Evolutionary conservation across 2,888 invertebrate species (phyloP), one percentile per base, ranked within the genome.

Genomic region (Pediacus dermestoides): DNA sequence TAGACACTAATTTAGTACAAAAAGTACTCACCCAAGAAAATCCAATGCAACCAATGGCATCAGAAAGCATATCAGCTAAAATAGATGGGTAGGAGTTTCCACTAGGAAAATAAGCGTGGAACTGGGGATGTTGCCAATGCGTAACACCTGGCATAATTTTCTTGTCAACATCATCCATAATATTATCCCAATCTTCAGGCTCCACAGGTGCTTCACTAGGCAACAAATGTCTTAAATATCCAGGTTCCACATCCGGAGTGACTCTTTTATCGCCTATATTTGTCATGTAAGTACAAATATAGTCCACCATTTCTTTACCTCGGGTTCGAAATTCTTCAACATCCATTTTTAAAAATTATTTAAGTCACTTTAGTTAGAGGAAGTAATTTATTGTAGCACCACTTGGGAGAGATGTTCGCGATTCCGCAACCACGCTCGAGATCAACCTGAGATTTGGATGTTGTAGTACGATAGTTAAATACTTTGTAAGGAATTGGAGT

Each of bases 61-160:
- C 91, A 2, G 92, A 87, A 39, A 99, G 73, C 94, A 99, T 95
- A 63, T 99, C 97, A 2, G 92, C 99, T 31, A 99, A 75, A 48
- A 99, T 95, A 3, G 96, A 95, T 1, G 97, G 97, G 68, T 83
- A 99, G 1, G 88, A 93, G 72, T 96, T 96, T 9, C 97, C 97
- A 8, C 96, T 84, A 2, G 99, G 97, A 67, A 99, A 99, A 69
- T 99, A 99, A 0, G 99, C 99, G 68, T 97, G 96, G 72, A 99
- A 99, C 41, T 91, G 76, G 0, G 97, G 97, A 75, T 97, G 97
- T 66, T 97, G 96, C 99, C 99, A 99, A 69, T 97, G 93, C 1
- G 96, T 96, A 31, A 93, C 88, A 21, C 93, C 93, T 0, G 91
- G 90, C 90, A 93, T 91, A 58, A 93, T 93, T 71, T 89, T 90